Evolutionary conservation across 2,888 invertebrate species (phyloP).

Genomic region (Caenorhabditis sp.): DNA sequence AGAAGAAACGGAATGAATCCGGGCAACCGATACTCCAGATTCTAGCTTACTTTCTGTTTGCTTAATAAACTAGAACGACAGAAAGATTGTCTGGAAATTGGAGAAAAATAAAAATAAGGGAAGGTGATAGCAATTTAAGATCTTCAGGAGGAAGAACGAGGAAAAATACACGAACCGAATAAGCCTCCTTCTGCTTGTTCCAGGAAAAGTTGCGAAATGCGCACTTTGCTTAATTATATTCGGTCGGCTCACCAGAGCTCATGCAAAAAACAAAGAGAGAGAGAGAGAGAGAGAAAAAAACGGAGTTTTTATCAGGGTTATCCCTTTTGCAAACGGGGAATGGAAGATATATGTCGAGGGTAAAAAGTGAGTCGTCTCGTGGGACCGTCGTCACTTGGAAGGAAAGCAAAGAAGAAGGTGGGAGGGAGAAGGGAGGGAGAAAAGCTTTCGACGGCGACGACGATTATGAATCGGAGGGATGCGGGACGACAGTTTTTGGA

Average conservation of each 20-base stretch:
- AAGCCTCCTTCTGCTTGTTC: too few relatives aligned
- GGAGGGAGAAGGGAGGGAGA: neutral
- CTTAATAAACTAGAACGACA: too few relatives aligned
- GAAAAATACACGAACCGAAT: too few relatives aligned
- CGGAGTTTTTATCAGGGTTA: too few relatives aligned
- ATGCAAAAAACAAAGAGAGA: neutral
- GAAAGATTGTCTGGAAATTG: too few relatives aligned
- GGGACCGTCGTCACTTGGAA: too few relatives aligned
- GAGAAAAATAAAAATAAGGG: too few relatives aligned
- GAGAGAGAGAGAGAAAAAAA: neutral
- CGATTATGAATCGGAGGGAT: neutral
- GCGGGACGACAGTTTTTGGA: conserved; percentile 28
- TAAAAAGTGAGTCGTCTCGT: neutral
- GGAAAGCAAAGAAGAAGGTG: neutral
- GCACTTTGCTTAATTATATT: neutral
- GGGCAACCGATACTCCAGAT: neutral
- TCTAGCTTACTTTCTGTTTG: too few relatives aligned
- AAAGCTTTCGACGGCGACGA: neutral
- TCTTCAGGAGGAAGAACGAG: too few relatives aligned
- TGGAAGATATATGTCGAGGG: neutral
- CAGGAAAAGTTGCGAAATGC: neutral
- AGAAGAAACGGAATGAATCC: neutral
- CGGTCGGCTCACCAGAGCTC: too few relatives aligned
- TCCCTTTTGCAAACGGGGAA: neutral
- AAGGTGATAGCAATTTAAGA: too few relatives aligned